These are phyloP conservation scores for Ivindomyrus marchei DNA, from an alignment of 2,113 vertebrate genomes.

Conservation along the genomic window DNA sequence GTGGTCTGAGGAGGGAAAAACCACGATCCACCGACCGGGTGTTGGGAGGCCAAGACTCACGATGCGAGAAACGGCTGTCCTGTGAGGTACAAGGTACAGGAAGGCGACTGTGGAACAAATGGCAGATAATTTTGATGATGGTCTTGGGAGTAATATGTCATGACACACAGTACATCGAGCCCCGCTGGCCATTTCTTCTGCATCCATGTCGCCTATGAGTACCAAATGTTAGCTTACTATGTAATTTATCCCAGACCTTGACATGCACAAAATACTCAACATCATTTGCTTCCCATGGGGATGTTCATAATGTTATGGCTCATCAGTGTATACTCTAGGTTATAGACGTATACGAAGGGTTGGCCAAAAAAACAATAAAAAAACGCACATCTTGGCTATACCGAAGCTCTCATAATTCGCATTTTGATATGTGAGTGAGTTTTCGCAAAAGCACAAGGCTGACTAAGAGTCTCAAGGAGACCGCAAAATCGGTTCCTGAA, in stretches of 20 bases:
- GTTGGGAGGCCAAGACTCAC: neutral
- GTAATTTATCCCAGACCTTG: neutral
- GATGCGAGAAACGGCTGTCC: neutral
- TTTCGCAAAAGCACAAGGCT: neutral
- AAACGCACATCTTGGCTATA: no score
- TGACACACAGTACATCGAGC: neutral
- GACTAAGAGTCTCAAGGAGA: neutral
- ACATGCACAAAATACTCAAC: neutral
- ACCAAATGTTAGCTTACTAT: neutral
- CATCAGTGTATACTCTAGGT: neutral
- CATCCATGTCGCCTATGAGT: slow-evolving; percentile 8
- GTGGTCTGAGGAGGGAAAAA: neutral
- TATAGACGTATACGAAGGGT: neutral
- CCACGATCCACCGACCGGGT: neutral
- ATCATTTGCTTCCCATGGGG: neutral
- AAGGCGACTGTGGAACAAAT: neutral
- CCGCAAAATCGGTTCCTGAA: neutral
- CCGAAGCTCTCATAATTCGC: neutral
- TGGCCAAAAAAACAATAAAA: neutral
- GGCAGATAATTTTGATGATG: neutral
- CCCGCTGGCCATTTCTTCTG: slow-evolving; percentile 26
- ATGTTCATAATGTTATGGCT: neutral
- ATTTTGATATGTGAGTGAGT: neutral
- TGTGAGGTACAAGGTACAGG: neutral
- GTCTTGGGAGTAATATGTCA: neutral